Base-by-base conservation (phyloP, 2,113 vertebrate species). In the Mixornis gularis region DNA sequence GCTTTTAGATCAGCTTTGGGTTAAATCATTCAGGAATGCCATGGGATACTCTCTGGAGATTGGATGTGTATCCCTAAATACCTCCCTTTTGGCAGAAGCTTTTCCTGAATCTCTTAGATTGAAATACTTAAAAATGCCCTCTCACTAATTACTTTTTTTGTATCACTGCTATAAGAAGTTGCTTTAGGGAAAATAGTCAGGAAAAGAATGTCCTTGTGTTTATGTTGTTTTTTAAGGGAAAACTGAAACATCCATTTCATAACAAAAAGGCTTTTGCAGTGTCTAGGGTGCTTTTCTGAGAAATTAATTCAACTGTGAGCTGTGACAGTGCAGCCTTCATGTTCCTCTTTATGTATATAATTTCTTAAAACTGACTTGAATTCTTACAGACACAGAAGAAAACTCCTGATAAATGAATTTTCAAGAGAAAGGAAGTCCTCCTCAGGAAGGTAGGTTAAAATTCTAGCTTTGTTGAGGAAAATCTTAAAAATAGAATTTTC, bases 381-480 rank as follows among this genome's bases (percentile, higher is more conserved):
- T 56, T 82, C 68, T 95, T 92, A 48, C 94, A 99, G 99, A 64
- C 99, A 99, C 87, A 99, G 98, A 95, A 98, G 99, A 89, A 98
- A 98, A 94, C 98, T 99, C 49, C 96, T 99, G 70, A 97, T 98
- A 70, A 97, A 97, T 85, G 99, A 99, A 29, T 98, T 97, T 86
- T 96, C 97, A 96, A 95, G 98, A 98, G 97, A 99, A 98, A 97
- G 98, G 83, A 96, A 98, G 95, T 97, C 97, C 13, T 99, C 99
- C 4, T 98, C 98, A 25, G 99, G 98, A 96, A 99, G 99, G 99
- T 99, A 93, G 55, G 48, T 68, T 74, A 63, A 21, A 38, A 52
- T 7, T 41, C 10, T 38, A 34, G 9, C 32, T 76, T 76, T 43
- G 21, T 12, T 88, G 49, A 40, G 30, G 27, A 64, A 73, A 60